Conservation (phyloP, 2,797 vertebrate species). For the Phylloscopus collybita region DNA sequence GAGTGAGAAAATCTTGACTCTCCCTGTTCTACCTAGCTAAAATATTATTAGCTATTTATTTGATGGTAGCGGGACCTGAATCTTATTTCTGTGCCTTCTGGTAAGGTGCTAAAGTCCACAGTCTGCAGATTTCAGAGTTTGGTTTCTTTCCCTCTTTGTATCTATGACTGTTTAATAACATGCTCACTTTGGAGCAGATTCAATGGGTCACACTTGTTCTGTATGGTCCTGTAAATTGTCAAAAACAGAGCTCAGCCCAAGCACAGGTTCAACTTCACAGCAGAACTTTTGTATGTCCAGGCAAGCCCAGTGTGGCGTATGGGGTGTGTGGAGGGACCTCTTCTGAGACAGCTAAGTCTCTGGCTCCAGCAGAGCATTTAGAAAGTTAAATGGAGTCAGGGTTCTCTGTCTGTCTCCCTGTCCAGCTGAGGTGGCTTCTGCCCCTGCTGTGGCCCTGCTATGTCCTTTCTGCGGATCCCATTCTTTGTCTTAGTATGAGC, state of each 20-base stretch:
- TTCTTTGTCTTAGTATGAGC: background rate
- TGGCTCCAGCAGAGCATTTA: background rate
- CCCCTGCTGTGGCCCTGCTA: fast-evolving
- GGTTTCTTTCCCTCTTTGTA: background rate
- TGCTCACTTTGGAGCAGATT: background rate
- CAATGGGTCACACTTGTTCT: background rate
- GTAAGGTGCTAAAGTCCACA: background rate
- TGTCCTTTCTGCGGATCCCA: background rate
- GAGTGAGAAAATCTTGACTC: background rate
- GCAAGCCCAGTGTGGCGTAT: background rate
- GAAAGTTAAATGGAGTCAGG: background rate
- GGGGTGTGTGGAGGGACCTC: background rate
- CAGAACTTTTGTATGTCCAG: background rate
- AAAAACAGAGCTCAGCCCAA: background rate
- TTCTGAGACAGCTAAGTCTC: background rate
- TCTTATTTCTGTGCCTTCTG: background rate
- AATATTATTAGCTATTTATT: background rate
- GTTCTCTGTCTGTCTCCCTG: background rate
- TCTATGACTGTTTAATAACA: background rate
- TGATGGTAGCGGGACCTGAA: background rate
- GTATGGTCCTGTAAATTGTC: background rate
- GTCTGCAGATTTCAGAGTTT: background rate
- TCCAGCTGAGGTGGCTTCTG: background rate
- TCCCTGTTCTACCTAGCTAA: background rate
- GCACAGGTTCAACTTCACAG: background rate